Percentiles rank a stretch among this genome's conserved stretches.
phyloP scores from a whole-genome alignment of 2,888 invertebrate genomes.

The Apotomis betuletana region DNA sequence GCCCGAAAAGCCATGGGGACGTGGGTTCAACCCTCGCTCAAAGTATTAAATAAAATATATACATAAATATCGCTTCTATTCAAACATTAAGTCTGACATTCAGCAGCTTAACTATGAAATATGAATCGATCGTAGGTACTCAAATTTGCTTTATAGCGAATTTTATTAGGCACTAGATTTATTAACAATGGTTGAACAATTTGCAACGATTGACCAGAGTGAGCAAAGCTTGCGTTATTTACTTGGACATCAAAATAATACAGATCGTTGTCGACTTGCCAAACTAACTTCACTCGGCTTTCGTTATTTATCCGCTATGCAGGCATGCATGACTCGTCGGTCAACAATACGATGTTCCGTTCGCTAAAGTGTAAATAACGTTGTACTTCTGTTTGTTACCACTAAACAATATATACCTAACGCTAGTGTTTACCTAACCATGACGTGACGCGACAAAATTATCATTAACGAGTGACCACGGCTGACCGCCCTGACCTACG shows the following conservation, averaged over 20 bases:
- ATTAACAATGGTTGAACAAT: too few relatives aligned
- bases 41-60: too few relatives aligned
- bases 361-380: not conserved
- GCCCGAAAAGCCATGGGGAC: too few relatives aligned
- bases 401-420: not conserved
- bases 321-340: constrained; percentile 27
- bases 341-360: constrained; percentile 13
- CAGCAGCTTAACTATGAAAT: too few relatives aligned
- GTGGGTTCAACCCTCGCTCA: too few relatives aligned
- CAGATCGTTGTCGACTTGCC: constrained; percentile 13
- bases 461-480: not conserved
- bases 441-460: not conserved
- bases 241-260: constrained; percentile 25
- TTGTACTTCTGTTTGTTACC: not conserved
- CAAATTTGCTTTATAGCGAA: too few relatives aligned
- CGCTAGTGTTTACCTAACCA: not conserved
- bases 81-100: too few relatives aligned
- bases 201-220: not conserved
- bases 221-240: constrained; percentile 19
- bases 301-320: constrained; percentile 38
- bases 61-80: too few relatives aligned
- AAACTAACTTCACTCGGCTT: constrained; percentile 44
- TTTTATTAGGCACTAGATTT: too few relatives aligned
- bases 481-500: not conserved
- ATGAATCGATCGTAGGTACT: too few relatives aligned